phyloP scores from a whole-genome alignment of 2,888 invertebrate genomes.

The Brassicogethes aeneus region DNA sequence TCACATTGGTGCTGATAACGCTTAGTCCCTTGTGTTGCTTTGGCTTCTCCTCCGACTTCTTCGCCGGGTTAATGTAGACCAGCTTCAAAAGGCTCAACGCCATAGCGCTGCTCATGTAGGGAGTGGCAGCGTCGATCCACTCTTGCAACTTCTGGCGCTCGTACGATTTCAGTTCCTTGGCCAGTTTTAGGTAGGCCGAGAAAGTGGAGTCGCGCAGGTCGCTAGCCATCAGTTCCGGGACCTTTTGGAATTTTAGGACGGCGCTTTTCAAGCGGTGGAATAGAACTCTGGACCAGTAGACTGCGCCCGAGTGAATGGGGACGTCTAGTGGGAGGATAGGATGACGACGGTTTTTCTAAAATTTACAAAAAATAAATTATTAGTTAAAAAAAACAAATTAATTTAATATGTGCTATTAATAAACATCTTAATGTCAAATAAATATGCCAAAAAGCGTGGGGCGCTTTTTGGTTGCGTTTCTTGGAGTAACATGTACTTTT shows the following conservation, averaged over 20 bases:
- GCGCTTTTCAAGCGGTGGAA: constrained; percentile 73
- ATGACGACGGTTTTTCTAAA: constrained; percentile 50
- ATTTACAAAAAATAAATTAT: constrained; percentile 7
- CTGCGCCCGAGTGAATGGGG: constrained; percentile 73
- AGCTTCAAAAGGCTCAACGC: neutral
- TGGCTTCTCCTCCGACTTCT: neutral
- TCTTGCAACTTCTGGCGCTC: constrained; percentile 63
- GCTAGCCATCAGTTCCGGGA: constrained; percentile 64
- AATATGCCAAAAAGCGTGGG: too few species aligned
- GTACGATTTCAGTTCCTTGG: constrained; percentile 64
- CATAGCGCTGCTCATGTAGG: constrained; percentile 30
- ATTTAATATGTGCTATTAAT: constrained; percentile 6
- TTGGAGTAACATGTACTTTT: too few species aligned
- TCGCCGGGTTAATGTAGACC: neutral
- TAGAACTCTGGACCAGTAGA: constrained; percentile 77
- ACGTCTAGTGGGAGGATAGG: constrained; percentile 69
- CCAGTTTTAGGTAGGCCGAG: constrained; percentile 66
- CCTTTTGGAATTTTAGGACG: constrained; percentile 68
- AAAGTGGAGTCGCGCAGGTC: constrained; percentile 68
- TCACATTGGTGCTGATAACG: too few species aligned
- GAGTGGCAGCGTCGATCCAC: constrained; percentile 42
- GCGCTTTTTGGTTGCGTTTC: too few species aligned
- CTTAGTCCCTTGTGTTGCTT: neutral
- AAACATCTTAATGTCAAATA: too few species aligned
- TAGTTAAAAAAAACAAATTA: constrained; percentile 5